Evolutionary conservation across 2,888 invertebrate genomes (phyloP).

Genomic region (Cerastis rubricosa): DNA sequence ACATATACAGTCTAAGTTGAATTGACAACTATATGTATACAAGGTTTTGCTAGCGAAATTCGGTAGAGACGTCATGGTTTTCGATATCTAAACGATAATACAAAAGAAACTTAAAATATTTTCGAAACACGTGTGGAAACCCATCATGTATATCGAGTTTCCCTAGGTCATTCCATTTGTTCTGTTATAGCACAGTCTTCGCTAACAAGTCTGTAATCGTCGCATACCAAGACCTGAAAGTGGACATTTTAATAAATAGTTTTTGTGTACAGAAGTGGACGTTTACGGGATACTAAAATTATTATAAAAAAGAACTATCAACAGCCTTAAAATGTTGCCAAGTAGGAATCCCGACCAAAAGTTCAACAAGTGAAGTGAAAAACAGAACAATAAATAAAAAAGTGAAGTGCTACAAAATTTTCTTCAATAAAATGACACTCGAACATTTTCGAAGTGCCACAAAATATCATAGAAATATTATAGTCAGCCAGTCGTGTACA

Average conservation of each 20-base stretch:
- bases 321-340: slow-evolving; percentile 16
- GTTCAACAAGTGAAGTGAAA: slow-evolving; percentile 40
- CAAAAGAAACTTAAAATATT: neutral
- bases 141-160: neutral
- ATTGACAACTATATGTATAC: neutral
- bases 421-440: slow-evolving; percentile 64
- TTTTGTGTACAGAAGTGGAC: slow-evolving; percentile 4
- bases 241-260: neutral
- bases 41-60: neutral
- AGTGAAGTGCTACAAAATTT: slow-evolving; percentile 48
- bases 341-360: slow-evolving; percentile 33
- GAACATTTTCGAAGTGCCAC: slow-evolving; percentile 62
- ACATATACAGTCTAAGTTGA: neutral
- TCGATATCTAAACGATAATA: neutral
- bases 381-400: slow-evolving; percentile 7
- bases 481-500: slow-evolving; percentile 56
- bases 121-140: neutral
- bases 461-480: slow-evolving; percentile 60
- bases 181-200: neutral
- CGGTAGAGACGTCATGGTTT: neutral
- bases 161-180: neutral
- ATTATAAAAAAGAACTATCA: neutral
- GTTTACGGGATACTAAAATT: neutral
- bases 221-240: neutral
- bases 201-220: neutral